Evolutionary conservation across 1,140 invertebrate genomes (phyloP), one percentile per base, ranked within the genome.

Genomic region (Asobara japonica): DNA sequence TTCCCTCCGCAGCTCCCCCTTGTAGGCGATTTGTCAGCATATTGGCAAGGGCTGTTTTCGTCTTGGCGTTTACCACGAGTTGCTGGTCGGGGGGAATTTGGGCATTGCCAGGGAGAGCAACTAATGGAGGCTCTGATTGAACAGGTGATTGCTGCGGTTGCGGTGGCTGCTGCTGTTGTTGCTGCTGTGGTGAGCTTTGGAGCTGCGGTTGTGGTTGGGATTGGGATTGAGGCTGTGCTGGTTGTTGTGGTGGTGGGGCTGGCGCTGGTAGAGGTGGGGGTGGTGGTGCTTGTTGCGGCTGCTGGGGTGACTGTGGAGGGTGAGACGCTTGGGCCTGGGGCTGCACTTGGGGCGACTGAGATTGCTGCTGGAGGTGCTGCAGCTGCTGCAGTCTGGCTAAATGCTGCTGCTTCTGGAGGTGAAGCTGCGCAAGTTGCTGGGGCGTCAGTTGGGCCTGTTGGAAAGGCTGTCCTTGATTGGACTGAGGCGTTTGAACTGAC

Each of bases 21-120:
- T 95, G 93, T 31, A 98, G 88, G 48, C 96, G 90, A 81, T 93
- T 97, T 77, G 93, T 98, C 60, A 98, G 88, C 93, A 98, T 95
- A 85, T 97, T 97, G 6, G 97, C 96, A 20, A 99, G 86, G 0
- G 97, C 97, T 0, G 96, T 98, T 89, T 98, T 98, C 5, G 97
- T 97, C 85, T 97, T 97, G 0, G 95, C 91, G 81, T 96, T 96
- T 31, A 97, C 94, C n/a, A 93, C 87, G 25, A 91, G 79, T 36
- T 90, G 88, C 67, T 87, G 88, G 78, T 87, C 88, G 68, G 81
- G 78, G n/a, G 81, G 79, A 68, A 87, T 84, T 25, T 86, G 84
- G 20, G 82, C 74, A 38, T 81, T 90, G 71, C 76, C 87, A 65
- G 78, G 84, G 73, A 78, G 79, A 22, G 74, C 75, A 33, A 75